Evolutionary conservation across 2,797 vertebrate genomes (phyloP), one percentile per base, ranked within the genome.

Genomic region (Trematomus bernacchii): DNA sequence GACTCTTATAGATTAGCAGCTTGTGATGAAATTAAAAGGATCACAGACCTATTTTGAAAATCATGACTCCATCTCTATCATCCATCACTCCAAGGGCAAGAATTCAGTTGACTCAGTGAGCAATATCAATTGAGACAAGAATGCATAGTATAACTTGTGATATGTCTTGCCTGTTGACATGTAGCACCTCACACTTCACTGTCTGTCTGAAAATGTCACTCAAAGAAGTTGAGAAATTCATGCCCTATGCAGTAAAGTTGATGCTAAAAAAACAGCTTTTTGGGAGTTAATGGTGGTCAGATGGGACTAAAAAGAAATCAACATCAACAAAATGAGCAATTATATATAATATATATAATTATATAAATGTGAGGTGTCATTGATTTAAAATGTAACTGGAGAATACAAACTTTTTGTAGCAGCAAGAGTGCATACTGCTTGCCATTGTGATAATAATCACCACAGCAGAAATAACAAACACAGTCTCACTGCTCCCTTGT

Each of bases 1-100:
- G 83, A 79, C 62, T 74, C 54, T 80, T 78, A 90, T 89, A 87
- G 83, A 89, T 88, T 88, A 87, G 61, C 69, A 89, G 83, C 76
- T 62, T 63, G 68, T 77, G 33, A 77, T 77, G 66, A 87, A 86
- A 91, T 82, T 72, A 87, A 79, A 85, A 66, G 59, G 79, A 88
- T 86, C 71, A 79, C n/a, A 30, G 43, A 69, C 55, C 71, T 61
- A 59, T 82, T 79, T 78, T 78, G n/a, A 84, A 83, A 83, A 70
- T 33, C 67, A 73, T 87, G 68, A 80, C 66, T 64, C 11, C 15
- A 23, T 69, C 40, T 13, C 33, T 8, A 73, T 72, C 48, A 80
- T 81, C 59, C 64, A 72, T 83, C 82, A 82, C 76, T 79, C 61
- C 57, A 13, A 43, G 7, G 50, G 47, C 65, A 64, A 64, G 58